These are phyloP conservation scores for Drosophila melanica DNA, from an alignment of 1,140 invertebrate genomes.

Conservation along the genomic window DNA sequence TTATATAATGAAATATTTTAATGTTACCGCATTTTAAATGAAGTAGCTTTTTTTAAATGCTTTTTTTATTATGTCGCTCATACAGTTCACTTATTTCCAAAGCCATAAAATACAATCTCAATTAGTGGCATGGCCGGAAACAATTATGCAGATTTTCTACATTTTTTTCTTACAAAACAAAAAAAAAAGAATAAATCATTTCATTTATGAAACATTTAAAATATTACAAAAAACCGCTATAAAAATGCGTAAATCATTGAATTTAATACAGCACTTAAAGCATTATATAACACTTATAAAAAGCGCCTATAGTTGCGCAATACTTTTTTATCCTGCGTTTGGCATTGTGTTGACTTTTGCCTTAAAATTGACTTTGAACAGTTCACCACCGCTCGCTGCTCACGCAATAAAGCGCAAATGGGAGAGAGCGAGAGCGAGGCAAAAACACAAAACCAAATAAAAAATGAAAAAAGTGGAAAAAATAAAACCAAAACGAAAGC, in stretches of 20 bases:
- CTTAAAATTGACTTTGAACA: slow-evolving; percentile 34
- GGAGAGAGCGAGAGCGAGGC: neutral
- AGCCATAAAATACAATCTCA: no score
- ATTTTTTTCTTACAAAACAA: no score
- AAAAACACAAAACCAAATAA: neutral
- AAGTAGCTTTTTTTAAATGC: no score
- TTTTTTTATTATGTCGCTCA: no score
- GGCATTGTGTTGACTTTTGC: slow-evolving; percentile 24
- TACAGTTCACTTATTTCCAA: no score
- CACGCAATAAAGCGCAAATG: neutral
- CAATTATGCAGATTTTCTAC: neutral
- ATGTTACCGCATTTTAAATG: no score
- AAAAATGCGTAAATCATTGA: no score
- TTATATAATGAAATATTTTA: no score
- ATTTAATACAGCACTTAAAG: neutral
- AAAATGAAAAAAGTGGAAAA: no score
- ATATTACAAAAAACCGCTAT: no score
- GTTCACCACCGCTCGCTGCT: slow-evolving; percentile 7
- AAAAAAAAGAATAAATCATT: no score
- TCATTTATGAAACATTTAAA: no score
- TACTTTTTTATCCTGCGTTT: neutral
- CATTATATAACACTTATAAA: neutral
- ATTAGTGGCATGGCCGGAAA: neutral
- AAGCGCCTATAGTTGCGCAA: slow-evolving; percentile 24
- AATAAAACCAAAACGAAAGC: slow-evolving; percentile 22